Evolutionary conservation across 1,140 invertebrate species (phyloP).

Genomic region (Diploscapter pachys): DNA sequence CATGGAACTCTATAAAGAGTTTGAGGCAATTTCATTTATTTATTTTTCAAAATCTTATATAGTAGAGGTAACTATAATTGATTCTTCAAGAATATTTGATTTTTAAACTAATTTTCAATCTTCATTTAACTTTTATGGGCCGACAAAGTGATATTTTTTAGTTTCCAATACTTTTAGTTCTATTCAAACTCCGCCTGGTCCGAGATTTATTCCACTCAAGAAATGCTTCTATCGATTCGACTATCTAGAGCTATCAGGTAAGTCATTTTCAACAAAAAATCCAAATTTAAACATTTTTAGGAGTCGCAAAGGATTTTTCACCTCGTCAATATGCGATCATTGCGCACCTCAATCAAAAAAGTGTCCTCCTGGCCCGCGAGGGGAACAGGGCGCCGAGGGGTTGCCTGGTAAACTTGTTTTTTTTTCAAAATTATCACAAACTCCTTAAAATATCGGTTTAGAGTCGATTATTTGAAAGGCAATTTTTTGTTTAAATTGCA

Average conservation of each 20-base stretch:
- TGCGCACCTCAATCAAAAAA: conserved; percentile 15
- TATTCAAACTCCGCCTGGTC: conserved; percentile 2
- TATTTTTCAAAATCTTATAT: too few relatives aligned
- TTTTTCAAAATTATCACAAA: neutral
- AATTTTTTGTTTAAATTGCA: too few relatives aligned
- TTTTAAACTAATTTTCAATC: too few relatives aligned
- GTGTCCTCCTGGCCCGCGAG: conserved; percentile 15
- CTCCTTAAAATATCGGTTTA: conserved; percentile 10
- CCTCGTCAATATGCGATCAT: conserved; percentile 6
- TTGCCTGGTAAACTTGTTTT: conserved; percentile 17
- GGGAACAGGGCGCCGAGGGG: conserved; percentile 13
- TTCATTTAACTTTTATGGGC: too few relatives aligned
- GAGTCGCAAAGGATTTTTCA: neutral
- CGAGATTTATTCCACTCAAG: conserved; percentile 9
- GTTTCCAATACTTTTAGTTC: conserved; percentile 4
- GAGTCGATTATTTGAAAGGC: conserved; percentile 9
- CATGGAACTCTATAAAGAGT: too few relatives aligned
- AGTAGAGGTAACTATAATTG: too few relatives aligned
- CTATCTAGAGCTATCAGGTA: neutral
- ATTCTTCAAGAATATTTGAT: too few relatives aligned
- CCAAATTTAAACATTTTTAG: conserved; percentile 9
- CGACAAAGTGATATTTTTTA: neutral
- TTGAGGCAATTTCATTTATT: too few relatives aligned
- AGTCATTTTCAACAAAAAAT: neutral
- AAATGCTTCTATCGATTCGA: conserved; percentile 1